Base-by-base conservation (phyloP, 2,113 vertebrate genomes). In the Spheniscus mendiculus region DNA sequence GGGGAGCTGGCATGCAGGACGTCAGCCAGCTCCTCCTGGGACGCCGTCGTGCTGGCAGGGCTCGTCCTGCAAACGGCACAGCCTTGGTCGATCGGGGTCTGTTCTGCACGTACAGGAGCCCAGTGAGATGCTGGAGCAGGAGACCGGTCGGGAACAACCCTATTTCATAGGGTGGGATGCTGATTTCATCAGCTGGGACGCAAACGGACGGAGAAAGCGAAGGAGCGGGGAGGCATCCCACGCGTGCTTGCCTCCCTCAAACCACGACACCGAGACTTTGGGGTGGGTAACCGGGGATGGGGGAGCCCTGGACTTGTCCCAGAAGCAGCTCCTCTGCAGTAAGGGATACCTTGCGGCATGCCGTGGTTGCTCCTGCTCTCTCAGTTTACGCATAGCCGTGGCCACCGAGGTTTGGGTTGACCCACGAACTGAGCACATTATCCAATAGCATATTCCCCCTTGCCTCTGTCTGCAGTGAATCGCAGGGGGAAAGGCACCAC, bases 401-500 rank as follows among this genome's bases (percentile, higher is more conserved):
- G 27, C 18, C 9, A 14, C 6, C 0, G 4, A 58, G 42, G 42
- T 36, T 52, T 52, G 67, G 47, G 32, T 7, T 52, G n/a, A 34
- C 11, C 55, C 40, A 38, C 2, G 5, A 27, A 32, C 1, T 15
- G n/a, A 61, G 38, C 32, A 15, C n/a, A 9, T 59, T 27, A 44
- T 44, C 55, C 34, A 26, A 7, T 1, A 50, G 17, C 11, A 2
- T 11, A 23, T 76, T 50, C 36, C 44, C 21, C 9, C 36, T 18
- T 55, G 44, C 13, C 73, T 85, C 47, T 32, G 38, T 27, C n/a
- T 29, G 0, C 7, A 55, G 32, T 0, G 29, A 89, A 14, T n/a
- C 2, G 2, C 2, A n/a, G 6, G 5, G 16, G 58, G 27, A 15
- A 66, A 84, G 19, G 52, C 21, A 29, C 5, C 4, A 3, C 5